Evolutionary conservation across 2,113 vertebrate species (phyloP).

Genomic region (Accipiter virgatus): DNA sequence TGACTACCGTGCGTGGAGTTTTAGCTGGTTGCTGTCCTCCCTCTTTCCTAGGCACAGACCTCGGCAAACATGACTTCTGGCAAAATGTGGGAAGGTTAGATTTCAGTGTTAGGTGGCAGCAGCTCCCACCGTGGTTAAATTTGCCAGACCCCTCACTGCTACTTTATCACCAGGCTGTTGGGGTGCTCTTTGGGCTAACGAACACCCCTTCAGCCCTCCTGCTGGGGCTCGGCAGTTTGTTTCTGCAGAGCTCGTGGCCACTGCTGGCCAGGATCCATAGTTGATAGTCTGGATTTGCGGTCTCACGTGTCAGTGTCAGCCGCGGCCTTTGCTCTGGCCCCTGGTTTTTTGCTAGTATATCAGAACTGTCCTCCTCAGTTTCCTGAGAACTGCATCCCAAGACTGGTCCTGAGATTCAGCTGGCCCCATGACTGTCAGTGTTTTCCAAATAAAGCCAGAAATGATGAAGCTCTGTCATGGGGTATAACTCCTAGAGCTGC

Average conservation of each 20-base stretch:
- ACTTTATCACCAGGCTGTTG: not conserved
- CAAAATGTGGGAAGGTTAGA: accelerated
- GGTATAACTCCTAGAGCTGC: not conserved
- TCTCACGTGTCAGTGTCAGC: not conserved
- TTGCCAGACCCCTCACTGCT: not conserved
- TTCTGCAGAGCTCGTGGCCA: not conserved
- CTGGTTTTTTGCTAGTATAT: not conserved
- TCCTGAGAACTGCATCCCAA: not conserved
- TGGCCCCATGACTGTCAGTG: not conserved
- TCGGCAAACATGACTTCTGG: not conserved
- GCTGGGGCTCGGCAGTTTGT: accelerated
- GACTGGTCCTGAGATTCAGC: not conserved
- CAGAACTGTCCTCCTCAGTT: not conserved
- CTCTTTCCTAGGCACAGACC: not conserved
- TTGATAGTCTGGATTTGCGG: not conserved
- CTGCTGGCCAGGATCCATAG: accelerated
- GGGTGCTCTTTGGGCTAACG: not conserved
- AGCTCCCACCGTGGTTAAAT: not conserved
- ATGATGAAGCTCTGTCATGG: no score
- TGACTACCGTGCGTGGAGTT: not conserved
- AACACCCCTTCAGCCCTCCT: not conserved
- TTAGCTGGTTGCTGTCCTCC: not conserved
- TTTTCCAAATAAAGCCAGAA: not conserved
- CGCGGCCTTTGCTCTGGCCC: not conserved
- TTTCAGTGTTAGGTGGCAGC: not conserved